Conservation (phyloP, 2,113 vertebrate genomes). For the Osmerus eperlanus region DNA sequence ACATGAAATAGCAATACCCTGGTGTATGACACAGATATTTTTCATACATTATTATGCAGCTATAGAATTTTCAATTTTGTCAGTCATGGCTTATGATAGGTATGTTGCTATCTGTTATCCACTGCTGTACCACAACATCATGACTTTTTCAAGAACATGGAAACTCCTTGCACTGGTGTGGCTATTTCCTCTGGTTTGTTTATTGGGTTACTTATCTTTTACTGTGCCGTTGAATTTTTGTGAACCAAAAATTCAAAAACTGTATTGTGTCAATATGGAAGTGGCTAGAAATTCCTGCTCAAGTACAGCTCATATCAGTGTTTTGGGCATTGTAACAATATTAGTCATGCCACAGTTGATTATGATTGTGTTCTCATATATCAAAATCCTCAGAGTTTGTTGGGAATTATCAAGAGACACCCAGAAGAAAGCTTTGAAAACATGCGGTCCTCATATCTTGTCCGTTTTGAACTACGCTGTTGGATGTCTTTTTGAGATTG, state of each 20-base stretch:
- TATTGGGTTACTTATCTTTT: constrained; percentile 32
- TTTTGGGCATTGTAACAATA: constrained; percentile 31
- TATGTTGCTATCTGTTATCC: constrained; percentile 57
- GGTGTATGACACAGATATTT: constrained; percentile 53
- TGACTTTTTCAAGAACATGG: constrained; percentile 37
- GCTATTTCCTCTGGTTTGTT: constrained; percentile 30
- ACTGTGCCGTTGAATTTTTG: constrained; percentile 45
- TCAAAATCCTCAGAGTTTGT: constrained; percentile 51
- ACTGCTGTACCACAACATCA: constrained; percentile 49
- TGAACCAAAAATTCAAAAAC: constrained; percentile 33
- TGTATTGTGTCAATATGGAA: constrained; percentile 61
- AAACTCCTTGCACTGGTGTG: constrained; percentile 32
- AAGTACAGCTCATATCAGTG: constrained; percentile 11
- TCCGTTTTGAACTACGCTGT: constrained; percentile 56
- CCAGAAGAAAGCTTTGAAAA: constrained; percentile 59
- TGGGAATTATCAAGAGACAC: constrained; percentile 30
- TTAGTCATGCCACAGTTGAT: constrained; percentile 29
- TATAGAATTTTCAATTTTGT: constrained; percentile 50
- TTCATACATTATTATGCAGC: constrained; percentile 48
- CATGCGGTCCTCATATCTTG: constrained; percentile 65
- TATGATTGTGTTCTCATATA: constrained; percentile 57
- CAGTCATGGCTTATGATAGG: constrained; percentile 60
- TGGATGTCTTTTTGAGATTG: constrained; percentile 34
- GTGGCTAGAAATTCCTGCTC: constrained; percentile 53
- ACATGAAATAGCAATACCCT: constrained; percentile 15